Evolutionary conservation across 1,140 invertebrate species (phyloP).

Genomic region (Cyclargus thomasi): DNA sequence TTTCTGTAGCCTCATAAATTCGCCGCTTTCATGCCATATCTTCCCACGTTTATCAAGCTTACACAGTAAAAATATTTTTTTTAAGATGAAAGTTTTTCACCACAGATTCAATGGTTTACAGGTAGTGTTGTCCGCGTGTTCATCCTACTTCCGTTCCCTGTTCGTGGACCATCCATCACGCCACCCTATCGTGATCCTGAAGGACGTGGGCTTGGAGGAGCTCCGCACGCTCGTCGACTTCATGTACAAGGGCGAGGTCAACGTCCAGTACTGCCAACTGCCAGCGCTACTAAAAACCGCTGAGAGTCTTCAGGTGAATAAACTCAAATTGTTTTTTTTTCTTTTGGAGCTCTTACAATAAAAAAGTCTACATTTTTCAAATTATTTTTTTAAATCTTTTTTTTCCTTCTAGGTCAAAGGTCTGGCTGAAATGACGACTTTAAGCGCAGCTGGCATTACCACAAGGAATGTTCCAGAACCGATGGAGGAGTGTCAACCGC

Average conservation of each 20-base stretch:
- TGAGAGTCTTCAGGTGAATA: slow-evolving; percentile 87
- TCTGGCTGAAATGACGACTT: slow-evolving; percentile 92
- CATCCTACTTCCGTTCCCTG: slow-evolving; percentile 93
- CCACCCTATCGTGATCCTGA: slow-evolving; percentile 94
- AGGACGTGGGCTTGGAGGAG: slow-evolving; percentile 93
- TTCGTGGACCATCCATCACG: slow-evolving; percentile 92
- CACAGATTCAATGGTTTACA: slow-evolving; percentile 33
- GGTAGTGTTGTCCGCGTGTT: slow-evolving; percentile 95
- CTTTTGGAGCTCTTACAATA: no score
- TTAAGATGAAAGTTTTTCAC: not conserved
- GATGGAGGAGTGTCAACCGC: slow-evolving; percentile 64
- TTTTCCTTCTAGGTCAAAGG: slow-evolving; percentile 81
- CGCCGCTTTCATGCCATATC: no score
- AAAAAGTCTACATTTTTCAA: no score
- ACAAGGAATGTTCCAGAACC: slow-evolving; percentile 63
- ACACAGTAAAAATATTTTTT: no score
- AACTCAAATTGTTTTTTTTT: no score
- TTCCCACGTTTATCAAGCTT: no score
- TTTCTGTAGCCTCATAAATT: no score
- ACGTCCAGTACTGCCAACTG: slow-evolving; percentile 94
- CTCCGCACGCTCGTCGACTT: slow-evolving; percentile 94
- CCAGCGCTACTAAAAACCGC: slow-evolving; percentile 93
- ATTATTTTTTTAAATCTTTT: no score
- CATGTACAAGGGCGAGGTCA: slow-evolving; percentile 97
- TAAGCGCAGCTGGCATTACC: slow-evolving; percentile 77